phyloP scores from a whole-genome alignment of 2,113 vertebrate genomes.

The Tragelaphus buxtoni region DNA sequence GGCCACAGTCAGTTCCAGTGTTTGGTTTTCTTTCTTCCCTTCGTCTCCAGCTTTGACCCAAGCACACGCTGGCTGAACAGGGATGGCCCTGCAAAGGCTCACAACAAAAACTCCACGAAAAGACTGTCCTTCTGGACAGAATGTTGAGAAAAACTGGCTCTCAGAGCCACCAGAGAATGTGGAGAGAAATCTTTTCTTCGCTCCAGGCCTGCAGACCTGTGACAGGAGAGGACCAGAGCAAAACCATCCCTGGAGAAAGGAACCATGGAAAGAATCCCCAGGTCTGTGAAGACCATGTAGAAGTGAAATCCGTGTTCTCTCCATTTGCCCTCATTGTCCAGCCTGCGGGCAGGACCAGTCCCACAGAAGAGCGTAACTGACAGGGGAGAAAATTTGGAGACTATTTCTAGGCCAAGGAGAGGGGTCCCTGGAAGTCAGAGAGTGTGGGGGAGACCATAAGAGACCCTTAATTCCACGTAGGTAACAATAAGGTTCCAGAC shows the following conservation, averaged over 20 bases:
- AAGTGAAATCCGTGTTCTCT: neutral
- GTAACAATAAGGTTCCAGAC: neutral
- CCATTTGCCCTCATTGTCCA: neutral
- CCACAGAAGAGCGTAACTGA: neutral
- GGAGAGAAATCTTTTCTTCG: neutral
- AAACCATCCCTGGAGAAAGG: neutral
- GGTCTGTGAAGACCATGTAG: neutral
- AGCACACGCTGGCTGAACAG: neutral
- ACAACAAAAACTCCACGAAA: neutral
- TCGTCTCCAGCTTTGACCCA: neutral
- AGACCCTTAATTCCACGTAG: neutral
- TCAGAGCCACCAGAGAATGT: neutral
- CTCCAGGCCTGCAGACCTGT: neutral
- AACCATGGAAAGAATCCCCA: neutral
- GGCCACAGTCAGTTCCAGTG: neutral
- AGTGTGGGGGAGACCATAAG: neutral
- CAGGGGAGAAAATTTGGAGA: neutral
- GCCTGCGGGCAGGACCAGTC: neutral
- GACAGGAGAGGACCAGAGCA: neutral
- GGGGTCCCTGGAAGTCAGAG: neutral
- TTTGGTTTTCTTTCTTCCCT: neutral
- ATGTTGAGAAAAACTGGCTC: neutral
- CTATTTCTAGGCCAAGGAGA: neutral
- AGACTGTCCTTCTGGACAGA: neutral
- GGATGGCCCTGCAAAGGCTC: neutral